Percentiles rank a stretch among this genome's conserved stretches.
Conservation (phyloP, 2,797 vertebrate genomes). For the Lacerta bilineata region DNA sequence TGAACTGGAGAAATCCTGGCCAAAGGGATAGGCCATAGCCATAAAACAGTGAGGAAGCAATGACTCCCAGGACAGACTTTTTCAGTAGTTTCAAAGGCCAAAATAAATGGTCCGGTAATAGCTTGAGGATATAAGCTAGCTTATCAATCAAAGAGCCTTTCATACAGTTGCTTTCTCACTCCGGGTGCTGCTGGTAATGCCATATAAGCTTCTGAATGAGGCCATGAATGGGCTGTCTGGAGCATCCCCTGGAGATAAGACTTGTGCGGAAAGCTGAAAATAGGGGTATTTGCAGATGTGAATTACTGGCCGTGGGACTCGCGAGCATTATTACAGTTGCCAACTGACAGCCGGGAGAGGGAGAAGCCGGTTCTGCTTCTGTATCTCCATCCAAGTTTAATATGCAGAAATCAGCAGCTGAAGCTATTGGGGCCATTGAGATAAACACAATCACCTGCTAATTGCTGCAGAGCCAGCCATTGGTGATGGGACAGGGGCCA, state of each 20-base stretch:
- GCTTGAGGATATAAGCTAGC: not conserved
- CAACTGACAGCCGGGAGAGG: not conserved
- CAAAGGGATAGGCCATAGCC: not conserved
- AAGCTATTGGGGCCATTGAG: not conserved
- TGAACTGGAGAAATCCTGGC: not conserved
- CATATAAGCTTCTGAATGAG: conserved; percentile 29
- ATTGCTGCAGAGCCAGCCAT: not conserved
- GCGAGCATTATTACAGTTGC: not conserved
- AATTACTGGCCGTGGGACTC: not conserved
- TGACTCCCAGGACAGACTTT: not conserved
- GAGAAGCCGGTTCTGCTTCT: not conserved
- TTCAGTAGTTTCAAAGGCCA: not conserved
- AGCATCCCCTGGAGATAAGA: conserved; percentile 33
- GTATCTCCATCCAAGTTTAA: not conserved
- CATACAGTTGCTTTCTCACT: not conserved
- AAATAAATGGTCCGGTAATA: conserved; percentile 2
- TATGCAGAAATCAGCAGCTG: conserved; percentile 7
- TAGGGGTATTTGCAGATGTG: conserved; percentile 13
- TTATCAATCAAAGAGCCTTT: not conserved
- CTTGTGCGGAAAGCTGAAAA: conserved; percentile 22
- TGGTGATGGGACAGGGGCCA: not conserved
- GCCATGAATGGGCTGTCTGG: conserved; percentile 16
- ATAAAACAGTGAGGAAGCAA: conserved; percentile 1
- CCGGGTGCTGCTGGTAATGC: conserved; percentile 23
- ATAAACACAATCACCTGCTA: conserved; percentile 4